Conservation (phyloP, 2,113 vertebrate species). For the Rhinichthys klamathensis region DNA sequence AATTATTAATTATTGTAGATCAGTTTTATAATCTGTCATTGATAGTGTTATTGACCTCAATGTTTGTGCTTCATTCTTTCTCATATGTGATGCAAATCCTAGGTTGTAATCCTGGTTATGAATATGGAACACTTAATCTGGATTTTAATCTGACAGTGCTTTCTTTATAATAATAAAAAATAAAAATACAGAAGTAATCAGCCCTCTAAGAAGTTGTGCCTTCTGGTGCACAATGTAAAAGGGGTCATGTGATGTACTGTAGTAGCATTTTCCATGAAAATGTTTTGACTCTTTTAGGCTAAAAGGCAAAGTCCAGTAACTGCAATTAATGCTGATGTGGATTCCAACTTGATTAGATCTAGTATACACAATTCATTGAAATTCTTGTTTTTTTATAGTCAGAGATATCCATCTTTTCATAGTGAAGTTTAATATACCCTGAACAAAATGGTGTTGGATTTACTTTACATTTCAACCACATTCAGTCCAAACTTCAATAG, state of each 20-base stretch:
- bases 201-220: background rate
- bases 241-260: background rate
- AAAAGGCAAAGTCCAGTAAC: constrained; percentile 1
- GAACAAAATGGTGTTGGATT: background rate
- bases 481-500: background rate
- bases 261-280: background rate
- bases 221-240: constrained; percentile 5
- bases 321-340: background rate
- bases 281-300: background rate
- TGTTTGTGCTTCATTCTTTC: background rate
- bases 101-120: background rate
- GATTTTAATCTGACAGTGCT: background rate
- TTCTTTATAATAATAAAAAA: background rate
- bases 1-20: background rate
- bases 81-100: background rate
- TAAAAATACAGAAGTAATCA: background rate
- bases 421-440: background rate
- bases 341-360: background rate
- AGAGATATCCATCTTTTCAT: background rate
- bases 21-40: background rate
- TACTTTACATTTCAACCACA: background rate
- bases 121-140: background rate
- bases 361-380: background rate
- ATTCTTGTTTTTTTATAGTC: background rate
- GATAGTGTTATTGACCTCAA: background rate